Percentiles rank a stretch among this genome's conserved stretches.
These are phyloP conservation scores for Melanogrammus aeglefinus DNA, from an alignment of 2,797 vertebrate genomes.

Conservation along the genomic window DNA sequence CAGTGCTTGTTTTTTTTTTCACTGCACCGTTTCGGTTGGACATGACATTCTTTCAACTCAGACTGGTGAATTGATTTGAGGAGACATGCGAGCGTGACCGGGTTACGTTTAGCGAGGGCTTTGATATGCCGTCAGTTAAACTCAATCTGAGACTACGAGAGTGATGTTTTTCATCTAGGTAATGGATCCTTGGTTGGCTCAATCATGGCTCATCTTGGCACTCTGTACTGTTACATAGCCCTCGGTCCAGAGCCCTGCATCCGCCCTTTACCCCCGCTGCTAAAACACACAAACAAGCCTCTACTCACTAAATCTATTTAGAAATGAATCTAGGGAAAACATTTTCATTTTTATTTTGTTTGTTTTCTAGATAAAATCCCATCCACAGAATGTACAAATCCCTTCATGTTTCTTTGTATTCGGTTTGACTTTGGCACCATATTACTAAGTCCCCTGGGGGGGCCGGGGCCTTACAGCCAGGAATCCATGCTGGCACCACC, in stretches of 20 bases:
- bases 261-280: not conserved
- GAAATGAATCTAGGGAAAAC: not conserved
- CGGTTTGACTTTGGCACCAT: not conserved
- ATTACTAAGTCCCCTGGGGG: not conserved
- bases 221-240: not conserved
- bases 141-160: not conserved
- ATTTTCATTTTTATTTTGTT: not conserved
- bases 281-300: not conserved
- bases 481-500: not conserved
- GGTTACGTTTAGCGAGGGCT: not conserved
- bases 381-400: not conserved
- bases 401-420: not conserved
- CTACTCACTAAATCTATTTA: not conserved
- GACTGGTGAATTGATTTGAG: not conserved
- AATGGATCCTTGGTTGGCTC: not conserved
- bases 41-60: not conserved
- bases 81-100: not conserved
- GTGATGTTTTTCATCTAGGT: not conserved
- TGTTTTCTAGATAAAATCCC: not conserved
- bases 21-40: not conserved
- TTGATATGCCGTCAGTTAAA: not conserved
- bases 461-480: not conserved
- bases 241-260: not conserved
- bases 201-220: not conserved
- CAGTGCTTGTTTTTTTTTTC: not conserved